These are phyloP conservation scores for Mirounga angustirostris DNA, from an alignment of 2,113 vertebrate species.

Conservation along the genomic window DNA sequence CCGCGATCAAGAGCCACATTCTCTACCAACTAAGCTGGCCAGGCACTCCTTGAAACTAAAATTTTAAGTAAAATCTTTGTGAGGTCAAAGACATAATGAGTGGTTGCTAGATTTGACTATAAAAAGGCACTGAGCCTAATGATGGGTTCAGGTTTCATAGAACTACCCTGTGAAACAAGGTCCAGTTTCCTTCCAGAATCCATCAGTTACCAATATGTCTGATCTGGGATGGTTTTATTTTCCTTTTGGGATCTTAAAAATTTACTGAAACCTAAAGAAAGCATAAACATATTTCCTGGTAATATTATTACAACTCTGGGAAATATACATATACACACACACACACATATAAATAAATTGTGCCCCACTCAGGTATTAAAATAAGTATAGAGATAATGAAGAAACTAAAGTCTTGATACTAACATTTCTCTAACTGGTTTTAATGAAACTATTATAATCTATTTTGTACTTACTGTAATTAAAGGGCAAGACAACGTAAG, in stretches of 20 bases:
- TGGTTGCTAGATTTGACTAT: background rate
- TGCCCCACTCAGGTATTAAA: background rate
- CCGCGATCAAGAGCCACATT: background rate
- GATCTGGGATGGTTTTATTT: background rate
- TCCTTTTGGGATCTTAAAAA: background rate
- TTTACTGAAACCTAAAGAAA: background rate
- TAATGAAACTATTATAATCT: background rate
- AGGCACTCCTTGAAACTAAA: background rate
- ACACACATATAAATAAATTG: background rate
- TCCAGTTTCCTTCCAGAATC: background rate
- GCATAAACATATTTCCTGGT: background rate
- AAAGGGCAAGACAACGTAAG: background rate
- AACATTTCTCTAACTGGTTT: background rate
- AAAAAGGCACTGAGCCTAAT: background rate
- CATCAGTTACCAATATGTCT: background rate
- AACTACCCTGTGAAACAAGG: background rate
- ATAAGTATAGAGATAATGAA: background rate
- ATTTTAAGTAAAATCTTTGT: background rate
- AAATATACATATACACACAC: background rate
- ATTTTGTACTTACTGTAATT: background rate
- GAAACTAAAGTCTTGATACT: background rate
- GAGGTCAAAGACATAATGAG: background rate
- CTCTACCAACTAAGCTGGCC: background rate
- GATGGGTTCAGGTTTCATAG: background rate
- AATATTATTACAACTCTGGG: background rate